Evolutionary conservation across 64 coral and sea anemone genomes (phyloP).

Genomic region (Stichodactyla helianthus): DNA sequence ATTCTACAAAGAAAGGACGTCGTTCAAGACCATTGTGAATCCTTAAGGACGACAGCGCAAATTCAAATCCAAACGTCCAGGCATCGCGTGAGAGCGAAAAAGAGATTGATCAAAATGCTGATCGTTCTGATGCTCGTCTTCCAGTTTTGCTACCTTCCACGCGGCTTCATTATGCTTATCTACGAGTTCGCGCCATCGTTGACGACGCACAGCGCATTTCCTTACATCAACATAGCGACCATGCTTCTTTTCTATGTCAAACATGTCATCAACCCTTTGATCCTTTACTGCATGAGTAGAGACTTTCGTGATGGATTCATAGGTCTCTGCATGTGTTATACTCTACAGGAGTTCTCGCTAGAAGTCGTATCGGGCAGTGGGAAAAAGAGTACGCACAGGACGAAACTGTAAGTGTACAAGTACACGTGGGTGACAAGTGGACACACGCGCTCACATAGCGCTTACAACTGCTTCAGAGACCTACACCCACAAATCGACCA

Average conservation of each 20-base stretch:
- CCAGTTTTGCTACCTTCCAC: conserved; percentile 61
- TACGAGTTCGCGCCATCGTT: conserved; percentile 30
- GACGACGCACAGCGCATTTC: not conserved
- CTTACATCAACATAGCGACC: conserved; percentile 19
- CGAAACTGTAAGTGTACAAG: not conserved
- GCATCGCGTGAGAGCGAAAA: conserved; percentile 5
- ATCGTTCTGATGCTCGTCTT: conserved; percentile 39
- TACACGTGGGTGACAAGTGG: not conserved
- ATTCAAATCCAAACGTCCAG: not conserved
- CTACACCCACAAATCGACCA: too few relatives aligned
- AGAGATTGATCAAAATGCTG: conserved; percentile 52
- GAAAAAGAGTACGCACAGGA: not conserved
- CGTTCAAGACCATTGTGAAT: conserved; percentile 11
- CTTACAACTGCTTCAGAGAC: too few relatives aligned
- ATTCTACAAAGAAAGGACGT: conserved; percentile 15
- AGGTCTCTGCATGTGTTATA: not conserved
- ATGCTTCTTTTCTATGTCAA: conserved; percentile 48
- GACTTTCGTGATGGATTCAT: conserved; percentile 30
- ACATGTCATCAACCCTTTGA: conserved; percentile 48
- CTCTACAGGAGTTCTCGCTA: not conserved
- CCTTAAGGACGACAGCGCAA: not conserved
- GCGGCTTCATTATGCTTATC: conserved; percentile 55
- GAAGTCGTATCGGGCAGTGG: not conserved
- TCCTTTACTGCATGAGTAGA: conserved; percentile 41
- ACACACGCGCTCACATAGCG: not conserved